Base-by-base conservation (phyloP, 2,888 invertebrate species). In the Lissonota sp. region DNA sequence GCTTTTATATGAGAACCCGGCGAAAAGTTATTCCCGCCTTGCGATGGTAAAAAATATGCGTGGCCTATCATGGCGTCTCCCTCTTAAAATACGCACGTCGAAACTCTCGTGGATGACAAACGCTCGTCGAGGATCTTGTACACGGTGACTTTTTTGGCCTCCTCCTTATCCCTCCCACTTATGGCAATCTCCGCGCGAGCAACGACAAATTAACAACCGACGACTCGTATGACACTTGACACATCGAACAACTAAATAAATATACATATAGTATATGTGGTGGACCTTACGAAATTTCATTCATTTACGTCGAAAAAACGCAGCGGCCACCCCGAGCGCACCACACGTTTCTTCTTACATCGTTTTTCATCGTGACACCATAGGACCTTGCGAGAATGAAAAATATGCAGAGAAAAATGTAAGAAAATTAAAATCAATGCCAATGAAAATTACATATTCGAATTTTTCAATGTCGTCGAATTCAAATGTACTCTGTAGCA, bases 1-100 rank as follows among this genome's bases (percentile, higher is more conserved):
- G 81, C 83, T 82, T 84, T 84, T 84, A 84, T 84, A 84, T 75
- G 40, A 16, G 39, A 62, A 67, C 66, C 53, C 66, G 69, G 75
- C 67, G 72, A 84, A 84, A 84, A 66, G 74, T 79, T 64, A 51
- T 58, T 75, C 64, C 64, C 60, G 12, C 46, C 55, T 39, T 44
- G 14, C 55, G 51, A 58, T 58, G 44, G 67, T 66, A 74, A 69
- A 74, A 69, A 67, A 44, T 40, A 62, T 44, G 57, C 8, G 49
- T 69, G 16, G 70, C 67, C 72, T 66, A 58, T 74, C 57, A 37
- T 63, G 39, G 58, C 42, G 77, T 80, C 80, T 83, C 83, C 82
- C 83, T 77, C 83, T 82, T 67, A 26, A 26, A 26, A 26, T 26
- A 26, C 26, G 3, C 26, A 64, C 40, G 62, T 44, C 40, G 37